Evolutionary conservation across 2,888 invertebrate genomes (phyloP), one percentile per base, ranked within the genome.

Genomic region (Marasmarcha lunaedactyla): DNA sequence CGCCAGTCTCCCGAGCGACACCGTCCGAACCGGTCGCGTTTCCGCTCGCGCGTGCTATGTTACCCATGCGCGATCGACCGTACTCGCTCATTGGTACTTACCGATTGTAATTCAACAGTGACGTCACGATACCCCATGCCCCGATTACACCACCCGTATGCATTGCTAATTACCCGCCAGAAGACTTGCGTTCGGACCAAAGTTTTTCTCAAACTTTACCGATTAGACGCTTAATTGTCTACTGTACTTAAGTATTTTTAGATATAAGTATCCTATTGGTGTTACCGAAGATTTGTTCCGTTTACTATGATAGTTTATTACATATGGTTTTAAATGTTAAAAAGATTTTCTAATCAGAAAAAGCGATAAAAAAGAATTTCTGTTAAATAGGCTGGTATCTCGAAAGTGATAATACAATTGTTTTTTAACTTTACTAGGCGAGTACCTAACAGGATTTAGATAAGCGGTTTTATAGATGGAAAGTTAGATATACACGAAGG

Each of bases 1-100:
- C 73, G 74, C 55, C 79, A 79, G 83, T 79, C 71, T 63, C 60
- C 69, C 66, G 65, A 70, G 65, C 71, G 78, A 70, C 74, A 79
- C 72, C 72, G 73, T 62, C 70, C 71, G 73, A 58, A 59, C 50
- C 67, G 74, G 78, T 70, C 69, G 81, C 63, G 71, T 69, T 63
- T 53, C 51, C 50, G 65, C 6, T 10, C n/a, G n/a, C 30, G 30
- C 30, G 20, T 20, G 74, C 72, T 72, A 71, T 76, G 52, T 61
- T 3, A 81, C 81, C 81, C 74, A 83, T 83, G 81, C 77, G 73
- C 70, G 72, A 76, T 71, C 30, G 11, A 30, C 30, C 30, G 30
- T 7, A 9, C n/a, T n/a, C 4, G 10, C 30, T 7, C 25, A 5
- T 6, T 25, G 6, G 25, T 25, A 25, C 5, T 25, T 25, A 25